Evolutionary conservation across 2,113 vertebrate species (phyloP).

Genomic region (Panthera uncia): DNA sequence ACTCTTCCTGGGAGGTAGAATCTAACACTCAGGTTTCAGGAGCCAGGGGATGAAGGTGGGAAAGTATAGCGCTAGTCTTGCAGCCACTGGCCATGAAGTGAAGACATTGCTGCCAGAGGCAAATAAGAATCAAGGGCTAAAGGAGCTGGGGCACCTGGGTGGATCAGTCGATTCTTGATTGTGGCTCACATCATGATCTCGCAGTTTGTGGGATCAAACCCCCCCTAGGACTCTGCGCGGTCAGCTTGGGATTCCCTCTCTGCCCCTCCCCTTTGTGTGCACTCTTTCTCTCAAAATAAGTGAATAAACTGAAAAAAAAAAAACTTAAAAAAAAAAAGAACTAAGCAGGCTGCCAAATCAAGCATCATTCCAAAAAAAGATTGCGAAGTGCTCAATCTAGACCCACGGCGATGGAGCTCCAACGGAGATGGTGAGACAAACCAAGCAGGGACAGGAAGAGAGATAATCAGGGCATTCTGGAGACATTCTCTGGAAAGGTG

Average conservation of each 20-base stretch:
- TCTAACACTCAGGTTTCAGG: background rate
- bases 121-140: background rate
- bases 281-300: no score
- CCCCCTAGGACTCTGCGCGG: accelerated
- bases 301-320: no score
- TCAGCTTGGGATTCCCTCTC: no score
- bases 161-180: no score
- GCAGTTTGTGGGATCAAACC: no score
- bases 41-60: background rate
- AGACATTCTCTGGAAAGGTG: background rate
- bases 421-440: background rate
- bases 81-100: background rate
- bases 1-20: background rate
- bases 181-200: no score
- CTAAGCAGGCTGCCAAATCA: background rate
- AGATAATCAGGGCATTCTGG: background rate
- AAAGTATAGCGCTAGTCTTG: background rate
- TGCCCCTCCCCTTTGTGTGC: no score
- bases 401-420: background rate
- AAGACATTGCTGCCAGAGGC: background rate
- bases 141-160: no score
- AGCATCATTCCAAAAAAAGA: background rate
- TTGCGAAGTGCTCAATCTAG: background rate
- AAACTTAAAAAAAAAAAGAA: no score
- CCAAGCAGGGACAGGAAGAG: background rate